Percentiles rank a stretch among this genome's conserved stretches.
Evolutionary conservation across 2,888 invertebrate species (phyloP).

Genomic region (Caradrina clavipalpis): DNA sequence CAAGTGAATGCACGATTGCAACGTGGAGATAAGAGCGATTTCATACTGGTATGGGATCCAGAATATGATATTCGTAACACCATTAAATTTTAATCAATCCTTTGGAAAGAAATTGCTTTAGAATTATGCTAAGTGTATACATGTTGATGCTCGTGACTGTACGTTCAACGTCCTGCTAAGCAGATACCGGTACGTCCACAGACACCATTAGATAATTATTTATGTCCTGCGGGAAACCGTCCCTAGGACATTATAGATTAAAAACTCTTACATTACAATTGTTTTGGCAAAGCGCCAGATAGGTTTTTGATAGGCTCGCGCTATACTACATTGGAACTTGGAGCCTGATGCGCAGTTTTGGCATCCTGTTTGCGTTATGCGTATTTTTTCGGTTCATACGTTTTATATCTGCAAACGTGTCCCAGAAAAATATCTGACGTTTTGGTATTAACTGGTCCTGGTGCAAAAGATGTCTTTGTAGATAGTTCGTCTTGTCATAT

Average conservation of each 20-base stretch:
- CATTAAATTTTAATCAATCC: too few relatives aligned
- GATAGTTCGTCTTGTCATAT: neutral
- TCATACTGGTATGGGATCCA: too few relatives aligned
- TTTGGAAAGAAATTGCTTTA: too few relatives aligned
- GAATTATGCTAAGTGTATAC: too few relatives aligned
- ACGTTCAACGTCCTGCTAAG: too few relatives aligned
- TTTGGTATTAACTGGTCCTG: too few relatives aligned
- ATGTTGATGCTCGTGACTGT: too few relatives aligned
- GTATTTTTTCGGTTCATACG: neutral
- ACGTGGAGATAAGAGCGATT: too few relatives aligned
- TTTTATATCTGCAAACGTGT: neutral
- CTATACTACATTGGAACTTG: constrained; percentile 3
- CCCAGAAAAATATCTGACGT: neutral
- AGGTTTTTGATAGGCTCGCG: constrained; percentile 28
- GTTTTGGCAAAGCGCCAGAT: constrained; percentile 37
- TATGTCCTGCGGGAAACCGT: constrained; percentile 10
- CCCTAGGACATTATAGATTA: constrained; percentile 1
- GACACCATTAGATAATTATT: neutral
- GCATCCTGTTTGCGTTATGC: neutral
- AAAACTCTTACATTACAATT: constrained; percentile 17
- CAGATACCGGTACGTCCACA: too few relatives aligned
- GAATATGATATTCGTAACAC: too few relatives aligned
- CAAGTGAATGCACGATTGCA: too few relatives aligned
- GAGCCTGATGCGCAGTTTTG: constrained; percentile 8
- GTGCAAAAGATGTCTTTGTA: neutral